A percentile compares a stretch with the other conserved stretches of the same genome.
Evolutionary conservation across 2,113 vertebrate species (phyloP).

Genomic region (Craseonycteris thonglongyai): DNA sequence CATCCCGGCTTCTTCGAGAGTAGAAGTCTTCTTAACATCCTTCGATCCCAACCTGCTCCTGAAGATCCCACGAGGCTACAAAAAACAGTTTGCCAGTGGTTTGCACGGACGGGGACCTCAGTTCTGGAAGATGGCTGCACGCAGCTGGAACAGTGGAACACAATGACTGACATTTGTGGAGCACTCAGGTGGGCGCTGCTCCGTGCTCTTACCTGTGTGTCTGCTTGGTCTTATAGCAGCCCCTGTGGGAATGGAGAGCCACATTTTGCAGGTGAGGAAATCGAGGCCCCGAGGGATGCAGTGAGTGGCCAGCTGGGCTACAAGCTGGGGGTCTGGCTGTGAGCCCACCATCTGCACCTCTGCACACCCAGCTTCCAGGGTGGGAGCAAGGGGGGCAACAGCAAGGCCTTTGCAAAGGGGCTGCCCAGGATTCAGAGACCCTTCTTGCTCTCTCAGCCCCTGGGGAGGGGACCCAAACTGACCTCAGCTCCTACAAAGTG

Average conservation of each 20-base stretch:
- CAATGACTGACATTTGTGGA: neutral
- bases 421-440: neutral
- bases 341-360: neutral
- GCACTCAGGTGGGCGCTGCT: no score
- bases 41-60: fast-evolving
- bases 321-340: neutral
- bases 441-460: fast-evolving
- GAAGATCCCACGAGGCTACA: neutral
- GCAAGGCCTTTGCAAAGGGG: neutral
- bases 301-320: neutral
- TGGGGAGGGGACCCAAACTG: neutral
- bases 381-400: fast-evolving
- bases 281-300: neutral
- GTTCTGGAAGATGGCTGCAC: neutral
- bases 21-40: neutral
- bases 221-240: neutral
- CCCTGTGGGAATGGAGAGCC: neutral
- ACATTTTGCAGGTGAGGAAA: neutral
- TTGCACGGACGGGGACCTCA: fast-evolving
- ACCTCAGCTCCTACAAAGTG: neutral
- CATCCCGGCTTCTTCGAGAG: no score
- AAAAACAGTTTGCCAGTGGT: no score
- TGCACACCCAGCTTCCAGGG: neutral
- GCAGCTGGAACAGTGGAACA: neutral
- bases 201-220: neutral